Conservation (phyloP, 2,113 vertebrate species). For the Lichenostomus cassidix region DNA sequence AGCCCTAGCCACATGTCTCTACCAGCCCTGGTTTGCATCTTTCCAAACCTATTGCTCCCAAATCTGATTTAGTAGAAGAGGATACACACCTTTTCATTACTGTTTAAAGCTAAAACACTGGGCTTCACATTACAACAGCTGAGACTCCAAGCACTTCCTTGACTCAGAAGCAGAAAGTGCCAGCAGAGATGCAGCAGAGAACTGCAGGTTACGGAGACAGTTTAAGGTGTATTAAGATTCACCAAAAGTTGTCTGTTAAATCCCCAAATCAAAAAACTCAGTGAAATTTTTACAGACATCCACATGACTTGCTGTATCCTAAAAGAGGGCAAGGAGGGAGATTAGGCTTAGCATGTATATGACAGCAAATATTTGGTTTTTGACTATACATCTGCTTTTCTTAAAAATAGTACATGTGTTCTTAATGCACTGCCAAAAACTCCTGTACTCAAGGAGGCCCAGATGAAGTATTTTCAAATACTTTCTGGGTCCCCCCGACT, state of each 20-base stretch:
- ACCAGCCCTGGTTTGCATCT: neutral
- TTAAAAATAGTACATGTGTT: neutral
- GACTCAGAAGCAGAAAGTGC: neutral
- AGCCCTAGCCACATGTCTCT: neutral
- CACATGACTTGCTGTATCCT: neutral
- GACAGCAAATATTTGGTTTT: neutral
- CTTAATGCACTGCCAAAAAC: neutral
- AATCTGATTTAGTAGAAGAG: neutral
- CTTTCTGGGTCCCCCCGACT: neutral
- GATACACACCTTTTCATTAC: neutral
- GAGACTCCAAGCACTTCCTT: neutral
- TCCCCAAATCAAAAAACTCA: neutral
- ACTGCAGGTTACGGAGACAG: neutral
- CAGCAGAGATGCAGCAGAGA: neutral
- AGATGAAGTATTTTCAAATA: neutral
- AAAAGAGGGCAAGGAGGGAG: neutral
- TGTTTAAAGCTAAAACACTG: neutral
- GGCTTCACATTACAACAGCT: neutral
- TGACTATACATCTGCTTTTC: neutral
- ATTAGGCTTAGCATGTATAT: neutral
- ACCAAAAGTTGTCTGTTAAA: neutral
- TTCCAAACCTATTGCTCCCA: neutral
- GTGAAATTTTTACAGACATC: neutral
- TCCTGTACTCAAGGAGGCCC: neutral
- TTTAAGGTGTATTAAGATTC: neutral